Percentiles rank a stretch among this genome's conserved stretches.
Evolutionary conservation across 2,797 vertebrate species (phyloP).

Genomic region (Silurus lanzhouensis): DNA sequence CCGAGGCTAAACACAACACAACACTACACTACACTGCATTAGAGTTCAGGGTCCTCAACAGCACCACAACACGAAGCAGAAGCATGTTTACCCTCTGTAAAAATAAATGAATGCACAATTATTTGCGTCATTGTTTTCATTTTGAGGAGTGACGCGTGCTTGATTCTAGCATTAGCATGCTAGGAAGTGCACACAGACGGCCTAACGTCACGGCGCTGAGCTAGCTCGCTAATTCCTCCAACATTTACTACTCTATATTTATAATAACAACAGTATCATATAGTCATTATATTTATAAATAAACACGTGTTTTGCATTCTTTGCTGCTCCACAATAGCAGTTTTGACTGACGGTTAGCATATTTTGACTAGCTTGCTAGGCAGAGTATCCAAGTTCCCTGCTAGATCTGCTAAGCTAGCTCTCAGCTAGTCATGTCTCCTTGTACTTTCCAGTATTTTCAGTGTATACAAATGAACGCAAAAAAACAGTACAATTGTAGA

Average conservation of each 20-base stretch:
- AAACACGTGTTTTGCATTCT: neutral
- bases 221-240: neutral
- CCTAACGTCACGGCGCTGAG: constrained; percentile 41
- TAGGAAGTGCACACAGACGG: constrained; percentile 45
- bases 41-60: neutral
- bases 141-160: neutral
- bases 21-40: neutral
- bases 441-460: neutral
- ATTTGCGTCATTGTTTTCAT: neutral
- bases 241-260: neutral
- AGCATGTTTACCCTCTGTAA: neutral
- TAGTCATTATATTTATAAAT: neutral
- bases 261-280: too few species aligned
- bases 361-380: neutral
- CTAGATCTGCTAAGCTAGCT: constrained; percentile 6
- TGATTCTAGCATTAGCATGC: constrained; percentile 20
- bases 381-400: neutral
- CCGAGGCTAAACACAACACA: neutral
- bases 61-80: too few species aligned
- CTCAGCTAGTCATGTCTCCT: neutral
- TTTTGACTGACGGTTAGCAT: neutral
- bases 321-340: neutral
- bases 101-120: neutral
- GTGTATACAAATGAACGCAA: neutral
- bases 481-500: too few species aligned